Percentiles rank a stretch among this genome's conserved stretches.
phyloP scores from a whole-genome alignment of 2,797 vertebrate species.

The Chaetophractus vellerosus region DNA sequence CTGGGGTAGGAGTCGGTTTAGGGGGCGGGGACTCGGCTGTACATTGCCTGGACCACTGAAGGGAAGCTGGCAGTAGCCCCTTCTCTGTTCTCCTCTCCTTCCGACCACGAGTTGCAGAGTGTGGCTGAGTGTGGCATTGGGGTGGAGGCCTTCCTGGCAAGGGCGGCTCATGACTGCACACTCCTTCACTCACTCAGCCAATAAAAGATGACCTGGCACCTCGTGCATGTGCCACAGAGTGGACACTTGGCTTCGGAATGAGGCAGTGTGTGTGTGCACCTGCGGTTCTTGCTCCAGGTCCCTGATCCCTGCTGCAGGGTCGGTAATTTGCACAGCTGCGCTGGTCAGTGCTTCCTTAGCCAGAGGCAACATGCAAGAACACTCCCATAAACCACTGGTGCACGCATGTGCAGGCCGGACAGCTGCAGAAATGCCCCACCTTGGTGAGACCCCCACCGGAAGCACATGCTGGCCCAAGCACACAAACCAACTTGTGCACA shows the following conservation, averaged over 20 bases:
- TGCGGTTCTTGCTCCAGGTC: constrained; percentile 43
- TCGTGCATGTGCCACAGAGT: background rate
- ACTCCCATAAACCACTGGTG: background rate
- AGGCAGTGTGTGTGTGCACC: background rate
- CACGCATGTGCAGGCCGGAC: background rate
- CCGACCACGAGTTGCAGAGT: background rate
- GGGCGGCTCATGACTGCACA: background rate
- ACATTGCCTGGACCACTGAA: background rate
- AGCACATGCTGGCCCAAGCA: background rate
- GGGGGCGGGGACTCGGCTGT: background rate
- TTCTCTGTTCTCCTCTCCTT: background rate
- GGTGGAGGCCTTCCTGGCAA: background rate
- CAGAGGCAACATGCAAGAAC: constrained; percentile 45
- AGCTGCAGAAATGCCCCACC: constrained; percentile 30
- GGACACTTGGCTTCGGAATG: constrained; percentile 46
- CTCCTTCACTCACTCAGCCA: constrained; percentile 6
- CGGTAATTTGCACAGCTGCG: constrained; percentile 60
- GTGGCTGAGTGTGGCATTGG: background rate
- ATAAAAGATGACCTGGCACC: background rate
- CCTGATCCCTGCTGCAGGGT: constrained; percentile 50
- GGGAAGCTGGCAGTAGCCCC: background rate
- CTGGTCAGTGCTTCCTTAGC: constrained; percentile 48
- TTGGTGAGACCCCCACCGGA: background rate
- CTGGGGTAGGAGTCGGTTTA: background rate
- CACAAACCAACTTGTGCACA: background rate